phyloP scores from a whole-genome alignment of 1,140 invertebrate species.

The Heliconius nattereri region DNA sequence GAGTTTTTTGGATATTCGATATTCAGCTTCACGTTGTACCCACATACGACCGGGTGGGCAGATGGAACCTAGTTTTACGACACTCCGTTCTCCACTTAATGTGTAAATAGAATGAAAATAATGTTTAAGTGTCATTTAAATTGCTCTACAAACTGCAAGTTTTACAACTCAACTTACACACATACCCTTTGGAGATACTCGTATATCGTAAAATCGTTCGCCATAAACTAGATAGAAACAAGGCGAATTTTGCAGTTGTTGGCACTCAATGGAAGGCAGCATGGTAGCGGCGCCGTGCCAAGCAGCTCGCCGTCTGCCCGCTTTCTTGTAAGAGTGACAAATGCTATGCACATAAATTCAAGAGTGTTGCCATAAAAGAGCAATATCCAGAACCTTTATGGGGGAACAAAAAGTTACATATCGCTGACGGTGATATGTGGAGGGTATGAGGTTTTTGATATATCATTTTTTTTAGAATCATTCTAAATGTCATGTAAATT shows the following conservation, averaged over 20 bases:
- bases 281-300: constrained; percentile 38
- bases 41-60: too few species aligned
- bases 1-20: too few species aligned
- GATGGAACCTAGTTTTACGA: too few species aligned
- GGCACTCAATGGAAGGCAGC: constrained; percentile 37
- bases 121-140: background rate
- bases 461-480: background rate
- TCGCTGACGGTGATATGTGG: background rate
- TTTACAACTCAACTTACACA: background rate
- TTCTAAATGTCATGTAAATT: too few species aligned
- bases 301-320: constrained; percentile 35
- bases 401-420: constrained; percentile 7
- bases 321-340: constrained; percentile 42
- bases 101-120: too few species aligned
- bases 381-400: background rate
- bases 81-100: too few species aligned
- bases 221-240: constrained; percentile 36
- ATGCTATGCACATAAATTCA: constrained; percentile 33
- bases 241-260: constrained; percentile 38
- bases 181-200: background rate
- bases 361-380: constrained; percentile 19
- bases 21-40: too few species aligned
- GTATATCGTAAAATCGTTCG: constrained; percentile 32
- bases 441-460: background rate
- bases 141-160: background rate